Conservation (phyloP, 37 sponge, comb jelly and placozoan genomes). For the Haliclona indistincta region DNA sequence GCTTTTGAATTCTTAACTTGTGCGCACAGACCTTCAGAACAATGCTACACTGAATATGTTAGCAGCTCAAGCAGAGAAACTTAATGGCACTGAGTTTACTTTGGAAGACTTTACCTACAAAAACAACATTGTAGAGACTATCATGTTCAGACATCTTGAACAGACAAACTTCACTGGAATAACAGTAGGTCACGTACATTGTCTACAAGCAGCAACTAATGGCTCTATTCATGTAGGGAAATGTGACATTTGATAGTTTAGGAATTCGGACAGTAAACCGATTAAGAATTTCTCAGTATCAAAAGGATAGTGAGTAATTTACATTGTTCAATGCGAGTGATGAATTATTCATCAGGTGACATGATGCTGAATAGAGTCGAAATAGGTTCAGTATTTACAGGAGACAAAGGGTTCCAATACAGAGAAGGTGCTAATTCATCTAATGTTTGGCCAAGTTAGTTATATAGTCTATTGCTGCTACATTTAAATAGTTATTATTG, state of each 20-base stretch:
- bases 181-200: slow-evolving; percentile 31
- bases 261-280: slow-evolving; percentile 16
- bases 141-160: slow-evolving; percentile 19
- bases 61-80: background rate
- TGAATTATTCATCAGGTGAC: background rate
- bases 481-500: background rate
- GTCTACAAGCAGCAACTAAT: background rate
- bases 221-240: slow-evolving; percentile 9
- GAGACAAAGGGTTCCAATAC: background rate
- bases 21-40: background rate
- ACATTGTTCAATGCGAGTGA: background rate
- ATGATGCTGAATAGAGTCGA: background rate
- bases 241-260: slow-evolving; percentile 25
- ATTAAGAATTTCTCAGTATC: slow-evolving; percentile 28
- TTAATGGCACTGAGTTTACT: background rate
- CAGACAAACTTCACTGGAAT: slow-evolving; percentile 32
- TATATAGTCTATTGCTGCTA: background rate
- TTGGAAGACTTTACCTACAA: slow-evolving; percentile 47
- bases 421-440: background rate
- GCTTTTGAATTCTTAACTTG: background rate
- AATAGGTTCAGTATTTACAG: background rate
- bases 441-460: slow-evolving; percentile 9
- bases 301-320: slow-evolving; percentile 4
- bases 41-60: slow-evolving; percentile 9
- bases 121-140: slow-evolving; percentile 7